Percentiles rank a stretch among this genome's conserved stretches.
Evolutionary conservation across 64 coral and sea anemone species (phyloP).

Genomic region (Stichodactyla mertensii): DNA sequence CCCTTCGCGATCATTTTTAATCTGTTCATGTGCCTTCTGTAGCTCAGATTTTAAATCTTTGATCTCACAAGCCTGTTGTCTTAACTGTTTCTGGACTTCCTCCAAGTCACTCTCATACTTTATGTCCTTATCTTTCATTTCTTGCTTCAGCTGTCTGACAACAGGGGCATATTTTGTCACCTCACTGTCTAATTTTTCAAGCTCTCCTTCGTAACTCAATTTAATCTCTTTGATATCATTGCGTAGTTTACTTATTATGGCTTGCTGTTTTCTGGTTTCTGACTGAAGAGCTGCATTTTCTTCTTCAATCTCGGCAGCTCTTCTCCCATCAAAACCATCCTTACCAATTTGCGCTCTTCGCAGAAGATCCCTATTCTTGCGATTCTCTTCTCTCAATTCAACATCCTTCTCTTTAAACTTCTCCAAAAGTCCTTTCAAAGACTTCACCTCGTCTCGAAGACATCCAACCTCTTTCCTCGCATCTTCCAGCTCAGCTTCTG

Average conservation of each 20-base stretch:
- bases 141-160: conserved; percentile 45
- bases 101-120: conserved; percentile 51
- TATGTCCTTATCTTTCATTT: conserved; percentile 59
- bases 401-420: conserved; percentile 37
- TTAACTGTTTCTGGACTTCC: conserved; percentile 42
- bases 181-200: conserved; percentile 56
- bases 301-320: conserved; percentile 65
- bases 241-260: conserved; percentile 49
- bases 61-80: conserved; percentile 33
- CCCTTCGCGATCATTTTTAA: conserved; percentile 54
- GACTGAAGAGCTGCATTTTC: conserved; percentile 74
- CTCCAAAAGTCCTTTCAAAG: conserved; percentile 19
- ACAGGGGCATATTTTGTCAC: conserved; percentile 39
- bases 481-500: conserved; percentile 17
- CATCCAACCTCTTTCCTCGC: background rate
- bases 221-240: conserved; percentile 56
- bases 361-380: conserved; percentile 40
- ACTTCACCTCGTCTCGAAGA: conserved; percentile 34
- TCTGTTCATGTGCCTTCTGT: conserved; percentile 48
- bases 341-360: conserved; percentile 49
- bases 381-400: conserved; percentile 28
- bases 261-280: conserved; percentile 54
- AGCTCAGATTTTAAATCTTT: conserved; percentile 64
- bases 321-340: conserved; percentile 51
- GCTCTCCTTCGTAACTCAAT: conserved; percentile 45